These are phyloP conservation scores for Gadus chalcogrammus DNA, from an alignment of 2,113 vertebrate genomes.

Conservation along the genomic window DNA sequence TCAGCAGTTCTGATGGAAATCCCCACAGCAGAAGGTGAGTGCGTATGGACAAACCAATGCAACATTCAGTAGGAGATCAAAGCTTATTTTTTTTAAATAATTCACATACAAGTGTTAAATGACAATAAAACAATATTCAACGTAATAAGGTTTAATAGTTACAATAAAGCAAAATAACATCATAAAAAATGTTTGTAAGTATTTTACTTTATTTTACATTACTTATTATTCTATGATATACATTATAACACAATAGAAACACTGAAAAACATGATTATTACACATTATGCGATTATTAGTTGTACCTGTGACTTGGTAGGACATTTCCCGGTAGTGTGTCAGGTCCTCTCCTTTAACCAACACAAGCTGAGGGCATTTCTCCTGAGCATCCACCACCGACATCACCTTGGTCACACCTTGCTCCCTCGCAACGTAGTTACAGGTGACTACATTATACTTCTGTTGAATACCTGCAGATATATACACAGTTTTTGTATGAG, in stretches of 20 bases:
- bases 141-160: too few relatives aligned
- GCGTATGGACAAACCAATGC: not conserved
- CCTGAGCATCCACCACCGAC: conserved; percentile 78
- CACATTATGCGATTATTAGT: not conserved
- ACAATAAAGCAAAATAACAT: too few relatives aligned
- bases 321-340: conserved; percentile 84
- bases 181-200: too few relatives aligned
- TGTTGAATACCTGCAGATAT: conserved; percentile 80
- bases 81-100: not conserved
- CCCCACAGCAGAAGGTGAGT: conserved; percentile 21
- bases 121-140: too few relatives aligned
- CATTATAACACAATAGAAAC: not conserved
- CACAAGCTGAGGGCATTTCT: conserved; percentile 83
- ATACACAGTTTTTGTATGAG: not conserved
- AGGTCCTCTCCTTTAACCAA: conserved; percentile 91
- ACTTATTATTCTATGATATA: too few relatives aligned
- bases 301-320: conserved; percentile 88
- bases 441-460: conserved; percentile 84
- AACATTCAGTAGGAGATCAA: not conserved
- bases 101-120: too few relatives aligned
- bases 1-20: conserved; percentile 76
- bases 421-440: conserved; percentile 86
- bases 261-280: not conserved
- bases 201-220: too few relatives aligned
- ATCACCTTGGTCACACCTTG: conserved; percentile 82